phyloP scores from a whole-genome alignment of 2,113 vertebrate genomes.

The Cacatua alba region DNA sequence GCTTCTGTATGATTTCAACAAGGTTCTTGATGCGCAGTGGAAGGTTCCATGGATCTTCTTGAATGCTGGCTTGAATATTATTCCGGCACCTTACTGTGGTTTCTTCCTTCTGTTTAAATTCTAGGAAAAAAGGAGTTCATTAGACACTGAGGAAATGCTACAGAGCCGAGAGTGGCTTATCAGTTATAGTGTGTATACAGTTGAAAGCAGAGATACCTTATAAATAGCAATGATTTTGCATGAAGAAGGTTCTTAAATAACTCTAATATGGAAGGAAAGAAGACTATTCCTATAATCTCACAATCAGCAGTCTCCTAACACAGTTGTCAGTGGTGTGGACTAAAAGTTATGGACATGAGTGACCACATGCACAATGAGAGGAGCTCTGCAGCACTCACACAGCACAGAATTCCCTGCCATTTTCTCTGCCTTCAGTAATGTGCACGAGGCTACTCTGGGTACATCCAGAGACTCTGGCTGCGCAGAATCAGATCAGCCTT shows the following conservation, averaged over 20 bases:
- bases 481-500: background rate
- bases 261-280: background rate
- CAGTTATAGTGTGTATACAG: background rate
- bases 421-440: background rate
- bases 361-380: background rate
- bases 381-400: background rate
- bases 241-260: background rate
- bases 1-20: conserved; percentile 92
- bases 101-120: conserved; percentile 94
- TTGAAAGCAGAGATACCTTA: background rate
- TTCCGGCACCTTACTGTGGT: conserved; percentile 85
- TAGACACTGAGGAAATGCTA: background rate
- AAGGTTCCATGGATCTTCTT: conserved; percentile 98
- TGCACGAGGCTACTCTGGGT: accelerated
- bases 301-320: background rate
- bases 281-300: background rate
- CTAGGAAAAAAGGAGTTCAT: conserved; percentile 68
- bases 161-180: background rate
- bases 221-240: background rate
- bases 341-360: background rate
- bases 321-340: background rate
- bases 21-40: conserved; percentile 91
- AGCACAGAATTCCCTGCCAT: background rate
- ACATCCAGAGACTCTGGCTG: background rate
- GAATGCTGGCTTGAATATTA: conserved; percentile 93